Evolutionary conservation across 2,113 vertebrate species (phyloP).

Genomic region (Eretmochelys imbricata): DNA sequence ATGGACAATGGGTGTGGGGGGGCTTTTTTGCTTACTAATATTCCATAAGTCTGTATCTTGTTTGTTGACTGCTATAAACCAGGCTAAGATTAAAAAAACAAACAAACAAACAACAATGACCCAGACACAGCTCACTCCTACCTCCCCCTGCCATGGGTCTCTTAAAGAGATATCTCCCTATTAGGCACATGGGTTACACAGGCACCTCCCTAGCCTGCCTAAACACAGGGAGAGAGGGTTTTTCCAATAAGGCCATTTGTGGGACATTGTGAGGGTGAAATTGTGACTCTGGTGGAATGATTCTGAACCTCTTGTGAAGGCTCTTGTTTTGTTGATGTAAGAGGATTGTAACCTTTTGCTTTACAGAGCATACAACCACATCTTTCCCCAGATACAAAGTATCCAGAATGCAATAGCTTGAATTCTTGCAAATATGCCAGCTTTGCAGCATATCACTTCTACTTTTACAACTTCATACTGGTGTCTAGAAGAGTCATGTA

Average conservation of each 20-base stretch:
- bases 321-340: slow-evolving; percentile 19
- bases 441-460: neutral
- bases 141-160: no score
- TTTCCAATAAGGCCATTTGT: neutral
- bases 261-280: neutral
- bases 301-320: slow-evolving; percentile 29
- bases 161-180: no score
- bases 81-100: slow-evolving; percentile 24
- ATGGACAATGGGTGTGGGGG: neutral
- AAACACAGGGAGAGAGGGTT: neutral
- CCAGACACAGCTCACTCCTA: no score
- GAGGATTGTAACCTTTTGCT: neutral
- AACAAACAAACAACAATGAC: no score
- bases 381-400: neutral
- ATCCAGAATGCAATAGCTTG: accelerated
- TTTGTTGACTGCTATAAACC: slow-evolving; percentile 57
- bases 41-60: slow-evolving; percentile 25
- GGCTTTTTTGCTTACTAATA: neutral
- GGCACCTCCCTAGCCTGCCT: neutral
- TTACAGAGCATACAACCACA: neutral
- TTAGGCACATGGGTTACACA: neutral
- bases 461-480: slow-evolving; percentile 13
- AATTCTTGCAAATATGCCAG: neutral
- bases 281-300: neutral
- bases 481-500: slow-evolving; percentile 34